Evolutionary conservation across 1,140 invertebrate species (phyloP), one percentile per base, ranked within the genome.

Genomic region (Caenorhabditis inopinata): DNA sequence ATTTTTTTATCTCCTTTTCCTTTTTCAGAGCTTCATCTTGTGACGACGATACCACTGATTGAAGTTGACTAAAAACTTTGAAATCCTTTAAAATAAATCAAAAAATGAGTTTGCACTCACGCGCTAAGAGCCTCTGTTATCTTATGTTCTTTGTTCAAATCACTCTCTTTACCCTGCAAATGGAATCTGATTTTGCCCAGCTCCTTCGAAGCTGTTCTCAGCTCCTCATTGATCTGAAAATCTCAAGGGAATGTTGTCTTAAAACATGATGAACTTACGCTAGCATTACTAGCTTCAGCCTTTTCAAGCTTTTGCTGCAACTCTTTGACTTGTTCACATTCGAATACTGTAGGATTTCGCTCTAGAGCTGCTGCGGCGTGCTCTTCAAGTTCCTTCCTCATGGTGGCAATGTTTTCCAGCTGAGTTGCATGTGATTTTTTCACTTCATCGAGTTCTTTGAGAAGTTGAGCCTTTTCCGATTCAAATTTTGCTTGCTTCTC

Each of bases 331-430:
- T 86, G 82, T 42, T 68, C 58, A 21, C 29, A 68, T 42, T 68
- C 58, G 12, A 32, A 68, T 42, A 21, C 29, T 68, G 58, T 42
- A 21, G 58, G 32, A 21, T 68, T 75, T 82, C 27, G 21, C 79
- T 79, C 16, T 51, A 49, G 23, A 79, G 74, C 78, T 85, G 85
- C 62, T 80, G 85, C 25, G 84, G 73, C 32, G 80, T 58, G 84
- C 81, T 86, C 53, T 85, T 85, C 29, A 82, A 73, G 49, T 85
- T 76, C 2, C 73, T 83, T 53, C 82, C 27, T 32, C 74, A 73
- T 58, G 46, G 27, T 47, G 1, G 74, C 27, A 5, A 76, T 46
- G 21, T 23, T 76, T 47, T 53, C 27, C 1, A 48, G 38, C 38
- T 49, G 49, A 32, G 38, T 18, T 16, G 49, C 46, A 35, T 48